Evolutionary conservation across 1,140 invertebrate species (phyloP).

Genomic region (Leucophenga varia): DNA sequence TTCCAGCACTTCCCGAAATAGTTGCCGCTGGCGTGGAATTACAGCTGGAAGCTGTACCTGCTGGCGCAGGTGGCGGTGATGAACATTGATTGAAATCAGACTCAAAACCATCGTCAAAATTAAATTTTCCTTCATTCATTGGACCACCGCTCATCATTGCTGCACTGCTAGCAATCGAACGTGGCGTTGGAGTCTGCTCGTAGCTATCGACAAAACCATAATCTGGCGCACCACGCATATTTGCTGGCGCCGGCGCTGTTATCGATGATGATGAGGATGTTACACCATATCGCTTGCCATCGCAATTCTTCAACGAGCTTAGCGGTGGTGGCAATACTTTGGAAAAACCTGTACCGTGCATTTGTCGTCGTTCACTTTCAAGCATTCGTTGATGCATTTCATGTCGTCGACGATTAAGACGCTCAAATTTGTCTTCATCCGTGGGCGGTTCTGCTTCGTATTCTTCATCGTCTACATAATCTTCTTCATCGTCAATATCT

Average conservation of each 20-base stretch:
- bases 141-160: constrained; percentile 32
- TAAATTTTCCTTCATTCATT: constrained; percentile 33
- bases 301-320: neutral
- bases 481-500: constrained; percentile 42
- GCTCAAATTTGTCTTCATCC: constrained; percentile 53
- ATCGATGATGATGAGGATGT: constrained; percentile 17
- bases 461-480: constrained; percentile 43
- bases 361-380: constrained; percentile 41
- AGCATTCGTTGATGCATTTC: constrained; percentile 55
- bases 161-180: constrained; percentile 45
- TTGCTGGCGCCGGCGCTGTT: neutral
- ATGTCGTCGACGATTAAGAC: constrained; percentile 43
- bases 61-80: constrained; percentile 44
- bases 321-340: constrained; percentile 24
- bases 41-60: constrained; percentile 49
- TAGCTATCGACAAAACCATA: constrained; percentile 52
- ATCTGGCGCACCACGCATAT: constrained; percentile 15
- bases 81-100: constrained; percentile 54
- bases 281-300: constrained; percentile 18
- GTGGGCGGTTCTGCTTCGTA: constrained; percentile 35
- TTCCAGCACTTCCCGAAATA: constrained; percentile 20
- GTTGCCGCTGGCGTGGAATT: constrained; percentile 43
- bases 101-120: constrained; percentile 55
- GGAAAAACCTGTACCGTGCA: constrained; percentile 28
- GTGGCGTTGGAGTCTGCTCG: constrained; percentile 41